These are phyloP conservation scores for Epizoanthus illoricatus DNA, from an alignment of 92 coral and sea anemone species.

Conservation along the genomic window DNA sequence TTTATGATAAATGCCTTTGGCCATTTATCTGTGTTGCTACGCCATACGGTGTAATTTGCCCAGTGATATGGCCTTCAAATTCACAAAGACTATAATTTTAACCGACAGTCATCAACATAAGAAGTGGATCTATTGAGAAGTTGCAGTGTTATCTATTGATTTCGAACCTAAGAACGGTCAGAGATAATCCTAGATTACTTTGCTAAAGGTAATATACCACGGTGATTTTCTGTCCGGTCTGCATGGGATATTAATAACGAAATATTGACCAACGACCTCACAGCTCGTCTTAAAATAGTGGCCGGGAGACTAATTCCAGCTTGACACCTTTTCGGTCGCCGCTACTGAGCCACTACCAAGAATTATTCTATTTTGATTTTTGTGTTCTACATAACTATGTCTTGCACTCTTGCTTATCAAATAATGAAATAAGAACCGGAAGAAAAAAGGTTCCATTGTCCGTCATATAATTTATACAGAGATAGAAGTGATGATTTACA, in stretches of 20 bases:
- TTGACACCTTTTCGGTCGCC: not conserved
- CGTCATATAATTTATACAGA: no score
- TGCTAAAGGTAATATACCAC: conserved; percentile 1
- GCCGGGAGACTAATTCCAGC: not conserved
- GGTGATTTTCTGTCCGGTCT: conserved; percentile 6
- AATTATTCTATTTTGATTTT: no score
- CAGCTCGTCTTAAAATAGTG: not conserved
- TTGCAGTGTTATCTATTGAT: no score
- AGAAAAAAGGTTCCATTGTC: no score
- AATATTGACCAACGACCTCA: conserved; percentile 30
- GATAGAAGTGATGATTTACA: no score
- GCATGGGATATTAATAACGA: not conserved
- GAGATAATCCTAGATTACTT: conserved; percentile 4
- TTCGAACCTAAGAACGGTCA: not conserved
- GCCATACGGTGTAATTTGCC: conserved; percentile 37
- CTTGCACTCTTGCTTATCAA: no score
- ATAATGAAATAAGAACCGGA: no score
- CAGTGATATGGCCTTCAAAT: not conserved
- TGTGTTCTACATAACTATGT: no score
- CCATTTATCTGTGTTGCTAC: conserved; percentile 17
- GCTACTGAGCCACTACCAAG: not conserved
- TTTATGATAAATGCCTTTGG: conserved; percentile 18
- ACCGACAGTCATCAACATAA: not conserved
- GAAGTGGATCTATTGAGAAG: not conserved
- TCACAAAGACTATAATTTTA: conserved; percentile 18